Conservation (phyloP, 1,140 invertebrate species). For the Solenopsis fugax region DNA sequence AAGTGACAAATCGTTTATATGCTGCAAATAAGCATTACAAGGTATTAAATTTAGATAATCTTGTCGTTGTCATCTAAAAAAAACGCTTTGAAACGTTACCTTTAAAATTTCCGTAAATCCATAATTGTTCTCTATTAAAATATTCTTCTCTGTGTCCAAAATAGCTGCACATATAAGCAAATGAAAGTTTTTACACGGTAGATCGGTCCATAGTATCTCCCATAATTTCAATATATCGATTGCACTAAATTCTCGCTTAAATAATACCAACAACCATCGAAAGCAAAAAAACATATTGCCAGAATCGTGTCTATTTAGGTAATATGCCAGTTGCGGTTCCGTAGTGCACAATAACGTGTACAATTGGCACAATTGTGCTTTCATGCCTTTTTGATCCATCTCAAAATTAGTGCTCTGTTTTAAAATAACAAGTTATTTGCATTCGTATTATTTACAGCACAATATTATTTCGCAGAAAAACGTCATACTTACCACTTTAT, state of each 20-base stretch:
- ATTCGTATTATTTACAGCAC: not conserved
- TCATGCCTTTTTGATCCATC: conserved; percentile 99
- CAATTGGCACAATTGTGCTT: conserved; percentile 95
- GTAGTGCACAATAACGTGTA: conserved; percentile 93
- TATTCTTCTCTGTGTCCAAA: conserved; percentile 94
- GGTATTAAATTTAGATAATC: conserved; percentile 17
- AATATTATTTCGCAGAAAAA: not conserved
- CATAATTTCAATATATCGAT: conserved; percentile 92
- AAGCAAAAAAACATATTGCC: conserved; percentile 99
- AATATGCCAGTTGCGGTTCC: conserved; percentile 94
- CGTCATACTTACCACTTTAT: conserved; percentile 92
- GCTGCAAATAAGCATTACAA: conserved; percentile 88
- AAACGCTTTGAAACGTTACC: conserved; percentile 86
- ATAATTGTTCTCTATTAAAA: conserved; percentile 95
- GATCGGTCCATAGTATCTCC: conserved; percentile 96
- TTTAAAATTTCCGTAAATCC: conserved; percentile 99
- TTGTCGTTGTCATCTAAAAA: not conserved
- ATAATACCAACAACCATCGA: conserved; percentile 95
- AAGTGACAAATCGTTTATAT: conserved; percentile 96
- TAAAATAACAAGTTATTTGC: conserved; percentile 39
- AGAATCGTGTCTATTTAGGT: conserved; percentile 96
- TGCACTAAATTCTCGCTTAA: conserved; percentile 93
- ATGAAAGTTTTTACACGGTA: conserved; percentile 98
- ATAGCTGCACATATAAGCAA: conserved; percentile 96
- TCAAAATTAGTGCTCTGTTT: conserved; percentile 97